Evolutionary conservation across 2,888 invertebrate species (phyloP), one percentile per base, ranked within the genome.

Genomic region (Elysia crispata): DNA sequence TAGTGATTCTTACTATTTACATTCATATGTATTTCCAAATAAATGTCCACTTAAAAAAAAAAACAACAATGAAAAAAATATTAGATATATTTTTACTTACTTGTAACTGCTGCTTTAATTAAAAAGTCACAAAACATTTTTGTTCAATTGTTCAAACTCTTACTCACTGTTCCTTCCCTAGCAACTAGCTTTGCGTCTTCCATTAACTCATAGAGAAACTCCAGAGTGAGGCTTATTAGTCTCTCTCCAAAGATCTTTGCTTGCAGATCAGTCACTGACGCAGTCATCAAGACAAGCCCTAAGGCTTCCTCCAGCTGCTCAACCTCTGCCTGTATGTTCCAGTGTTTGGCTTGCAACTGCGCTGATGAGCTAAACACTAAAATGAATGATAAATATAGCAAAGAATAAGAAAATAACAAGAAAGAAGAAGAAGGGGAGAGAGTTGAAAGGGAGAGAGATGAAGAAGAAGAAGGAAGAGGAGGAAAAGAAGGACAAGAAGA

Each of bases 231-330:
- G 31, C 87, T 85, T 62, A 90, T 80, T 1, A 91, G 83, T 78
- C 89, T 87, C 50, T 87, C 85, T 1, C 86, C 87, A 83, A 90
- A 90, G 64, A 86, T 83, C 70, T 83, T 76, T 3, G 88, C 86
- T 76, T 87, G 86, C 15, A 83, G 84, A 50, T 89, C 87, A 30
- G 82, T 70, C 50, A 87, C 77, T 8, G 73, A 54, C n/a, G 86
- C 85, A 28, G 85, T 86, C 57, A 78, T 82, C n/a, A 88, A 84
- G 25, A 87, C 85, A 0, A 89, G 84, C 41, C 82, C 76, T 8
- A 90, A 79, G 1, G 88, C 89, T 28, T 88, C 87, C 41, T 87
- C 86, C 31, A 89, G 75, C 76, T 89, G 87, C 30, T 77, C 78
- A 11, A 89, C 72, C 77, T 84, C 85, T 54, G 41, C 41, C 11